Evolutionary conservation across 2,113 vertebrate species (phyloP), one percentile per base, ranked within the genome.

Genomic region (Eira barbara): DNA sequence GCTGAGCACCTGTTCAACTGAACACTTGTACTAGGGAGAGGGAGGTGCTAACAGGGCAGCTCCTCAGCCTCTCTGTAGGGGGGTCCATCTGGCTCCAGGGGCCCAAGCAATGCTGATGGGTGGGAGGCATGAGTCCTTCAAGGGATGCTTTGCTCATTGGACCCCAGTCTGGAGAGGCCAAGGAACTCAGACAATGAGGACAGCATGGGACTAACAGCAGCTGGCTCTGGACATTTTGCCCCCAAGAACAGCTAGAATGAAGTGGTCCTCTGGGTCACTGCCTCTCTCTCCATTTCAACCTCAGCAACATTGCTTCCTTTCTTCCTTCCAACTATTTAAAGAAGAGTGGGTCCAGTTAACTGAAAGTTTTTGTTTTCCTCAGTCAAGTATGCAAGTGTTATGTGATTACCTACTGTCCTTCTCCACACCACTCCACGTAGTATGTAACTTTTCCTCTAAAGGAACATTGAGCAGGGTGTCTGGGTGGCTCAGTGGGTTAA

Each of bases 301-400:
- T 97, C 61, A 86, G 52, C 34, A 92, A 61, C 89, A 52, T 21
- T 91, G 27, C 36, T 94, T 96, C 15, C 12, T 78, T 20, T 95
- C 20, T 81, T 86, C 49, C 67, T 29, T 13, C 39, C 71, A 89
- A 69, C 27, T 81, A 31, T 79, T 89, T 47, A 67, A 59, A 74
- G 31, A 87, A 92, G 31, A 71, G 18, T 81, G 10, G 39, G 12
- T 73, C 25, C 57, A 76, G 45, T 95, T 91, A 61, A 78, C n/a
- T 34, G 23, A 36, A 89, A 89, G 82, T 8, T 20, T 93, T 95
- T 52, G 65, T 69, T 96, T 90, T 84, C 20, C 67, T 59, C 34
- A 89, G 55, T 73, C 69, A 49, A 57, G 52, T 76, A 65, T 45
- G 20, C 7, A 90, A 45, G 36, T 67, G 80, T 49, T 78, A 23